These are phyloP conservation scores for Lasioglossum albipes DNA, from an alignment of 1,140 invertebrate species.

Conservation along the genomic window DNA sequence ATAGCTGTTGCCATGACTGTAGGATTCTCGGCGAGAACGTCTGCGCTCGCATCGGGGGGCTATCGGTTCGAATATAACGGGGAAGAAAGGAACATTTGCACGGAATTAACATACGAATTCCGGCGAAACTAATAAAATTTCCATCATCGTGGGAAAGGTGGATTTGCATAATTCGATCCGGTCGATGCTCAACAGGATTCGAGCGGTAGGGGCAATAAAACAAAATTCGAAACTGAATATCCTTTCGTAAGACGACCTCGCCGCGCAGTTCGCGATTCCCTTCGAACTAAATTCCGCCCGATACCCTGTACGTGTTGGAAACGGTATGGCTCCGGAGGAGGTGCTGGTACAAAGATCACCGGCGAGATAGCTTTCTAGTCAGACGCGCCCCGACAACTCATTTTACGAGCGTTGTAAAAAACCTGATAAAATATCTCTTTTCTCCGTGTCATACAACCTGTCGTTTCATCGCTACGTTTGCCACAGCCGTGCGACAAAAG, in stretches of 20 bases:
- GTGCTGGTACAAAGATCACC: constrained; percentile 10
- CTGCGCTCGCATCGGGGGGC: neutral
- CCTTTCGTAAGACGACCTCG: neutral
- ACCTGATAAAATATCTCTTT: constrained; percentile 5
- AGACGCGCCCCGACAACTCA: constrained; percentile 18
- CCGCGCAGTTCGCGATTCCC: neutral
- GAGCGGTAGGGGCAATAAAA: neutral
- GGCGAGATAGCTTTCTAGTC: constrained; percentile 10
- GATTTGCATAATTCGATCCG: constrained; percentile 37
- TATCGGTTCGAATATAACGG: neutral
- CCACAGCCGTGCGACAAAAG: no score
- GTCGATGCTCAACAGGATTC: constrained; percentile 1
- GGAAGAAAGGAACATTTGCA: neutral
- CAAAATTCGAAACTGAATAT: constrained; percentile 39
- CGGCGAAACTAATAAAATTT: constrained; percentile 40
- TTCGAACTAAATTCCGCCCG: neutral
- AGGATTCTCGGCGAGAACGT: neutral
- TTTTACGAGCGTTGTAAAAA: constrained; percentile 23
- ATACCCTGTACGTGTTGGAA: neutral
- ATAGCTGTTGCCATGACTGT: neutral
- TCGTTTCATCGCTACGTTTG: neutral
- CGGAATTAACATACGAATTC: constrained; percentile 37
- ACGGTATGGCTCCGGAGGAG: neutral
- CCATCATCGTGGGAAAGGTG: constrained; percentile 11
- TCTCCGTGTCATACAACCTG: neutral